Percentiles rank a stretch among this genome's conserved stretches.
phyloP scores from a whole-genome alignment of 2,797 vertebrate species.

The Phataginus tetradactyla region DNA sequence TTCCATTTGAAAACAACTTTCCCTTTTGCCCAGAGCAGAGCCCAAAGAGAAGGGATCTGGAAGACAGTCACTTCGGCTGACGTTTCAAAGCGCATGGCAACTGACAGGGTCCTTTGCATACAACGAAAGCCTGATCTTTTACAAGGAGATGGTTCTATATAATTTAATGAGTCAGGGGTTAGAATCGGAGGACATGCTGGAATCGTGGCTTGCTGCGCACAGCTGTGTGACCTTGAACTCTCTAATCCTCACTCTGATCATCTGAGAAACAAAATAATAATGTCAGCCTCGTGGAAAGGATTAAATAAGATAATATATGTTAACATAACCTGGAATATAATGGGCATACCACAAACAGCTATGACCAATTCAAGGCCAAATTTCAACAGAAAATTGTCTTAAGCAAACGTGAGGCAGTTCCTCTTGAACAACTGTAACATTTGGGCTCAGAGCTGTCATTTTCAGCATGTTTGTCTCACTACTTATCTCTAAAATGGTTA shows the following conservation, averaged over 20 bases:
- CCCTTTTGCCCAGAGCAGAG: constrained; percentile 37
- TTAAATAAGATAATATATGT: not conserved
- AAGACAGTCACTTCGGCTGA: not conserved
- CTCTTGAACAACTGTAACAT: not conserved
- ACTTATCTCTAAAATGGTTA: constrained; percentile 36
- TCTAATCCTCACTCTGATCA: constrained; percentile 31
- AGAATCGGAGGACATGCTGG: not conserved
- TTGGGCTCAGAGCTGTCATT: constrained; percentile 7
- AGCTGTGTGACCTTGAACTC: not conserved
- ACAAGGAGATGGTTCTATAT: not conserved
- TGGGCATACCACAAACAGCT: not conserved
- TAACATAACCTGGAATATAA: constrained; percentile 4
- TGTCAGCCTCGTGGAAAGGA: not conserved
- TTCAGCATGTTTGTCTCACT: not conserved
- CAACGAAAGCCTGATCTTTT: not conserved
- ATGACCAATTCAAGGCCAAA: not conserved
- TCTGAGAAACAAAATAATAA: constrained; percentile 44
- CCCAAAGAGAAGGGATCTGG: not conserved
- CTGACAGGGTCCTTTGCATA: not conserved
- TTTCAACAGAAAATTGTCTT: constrained; percentile 6
- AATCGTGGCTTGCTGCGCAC: constrained; percentile 2
- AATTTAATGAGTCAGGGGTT: not conserved
- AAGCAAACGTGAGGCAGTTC: constrained; percentile 32
- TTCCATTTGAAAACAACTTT: constrained; percentile 38
- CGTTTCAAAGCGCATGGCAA: not conserved